Percentiles rank a stretch among this genome's conserved stretches.
These are phyloP conservation scores for Myanophis thanlyinensis DNA, from an alignment of 2,113 vertebrate genomes.

Conservation along the genomic window DNA sequence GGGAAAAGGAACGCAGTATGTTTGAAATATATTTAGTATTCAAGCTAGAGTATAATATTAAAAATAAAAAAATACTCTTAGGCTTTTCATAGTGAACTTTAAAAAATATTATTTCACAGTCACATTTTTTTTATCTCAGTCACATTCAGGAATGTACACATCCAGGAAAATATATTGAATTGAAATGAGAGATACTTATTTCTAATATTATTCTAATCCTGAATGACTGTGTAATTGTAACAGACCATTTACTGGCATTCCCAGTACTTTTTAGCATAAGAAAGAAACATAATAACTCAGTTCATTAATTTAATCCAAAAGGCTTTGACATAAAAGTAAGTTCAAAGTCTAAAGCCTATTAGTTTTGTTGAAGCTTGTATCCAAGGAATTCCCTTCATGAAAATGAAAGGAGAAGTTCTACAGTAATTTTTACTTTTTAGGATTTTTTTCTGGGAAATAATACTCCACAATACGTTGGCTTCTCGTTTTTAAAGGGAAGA, in stretches of 20 bases:
- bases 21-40: background rate
- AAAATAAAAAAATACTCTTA: background rate
- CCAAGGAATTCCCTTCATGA: background rate
- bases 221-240: background rate
- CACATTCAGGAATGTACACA: background rate
- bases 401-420: background rate
- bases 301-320: background rate
- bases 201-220: background rate
- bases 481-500: background rate
- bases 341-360: background rate
- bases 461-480: background rate
- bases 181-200: background rate
- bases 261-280: background rate
- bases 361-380: background rate
- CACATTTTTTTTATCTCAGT: background rate
- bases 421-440: background rate
- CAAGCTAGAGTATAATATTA: background rate
- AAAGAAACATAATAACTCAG: background rate
- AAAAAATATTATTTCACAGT: background rate
- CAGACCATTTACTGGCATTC: background rate
- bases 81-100: background rate
- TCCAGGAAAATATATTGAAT: background rate
- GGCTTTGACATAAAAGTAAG: background rate
- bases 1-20: background rate
- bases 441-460: background rate